A percentile compares a stretch with the other conserved stretches of the same genome.
These are phyloP conservation scores for Tyrannus savana DNA, from an alignment of 2,113 vertebrate genomes.

Conservation along the genomic window DNA sequence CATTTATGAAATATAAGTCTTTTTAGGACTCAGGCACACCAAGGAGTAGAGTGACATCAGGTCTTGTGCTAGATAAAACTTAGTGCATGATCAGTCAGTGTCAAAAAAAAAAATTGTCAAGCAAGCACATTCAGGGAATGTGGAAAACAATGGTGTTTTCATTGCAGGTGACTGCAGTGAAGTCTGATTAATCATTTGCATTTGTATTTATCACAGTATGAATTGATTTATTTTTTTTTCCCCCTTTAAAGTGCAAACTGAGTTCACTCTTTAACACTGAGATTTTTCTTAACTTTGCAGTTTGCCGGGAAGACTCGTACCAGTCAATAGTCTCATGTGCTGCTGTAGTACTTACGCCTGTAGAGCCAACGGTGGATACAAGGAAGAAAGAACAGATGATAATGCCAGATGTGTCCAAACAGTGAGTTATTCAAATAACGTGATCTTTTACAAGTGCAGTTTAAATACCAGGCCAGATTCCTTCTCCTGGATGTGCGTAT, in stretches of 20 bases:
- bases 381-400: conserved; percentile 77
- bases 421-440: conserved; percentile 75
- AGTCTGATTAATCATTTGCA: not conserved
- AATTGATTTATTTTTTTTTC: not conserved
- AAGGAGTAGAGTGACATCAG: not conserved
- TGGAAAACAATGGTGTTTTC: not conserved
- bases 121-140: not conserved
- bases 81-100: not conserved
- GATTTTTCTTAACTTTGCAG: conserved; percentile 71
- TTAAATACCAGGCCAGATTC: not conserved
- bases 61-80: not conserved
- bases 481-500: not conserved
- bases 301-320: conserved; percentile 91
- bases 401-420: conserved; percentile 77
- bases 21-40: not conserved
- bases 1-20: not conserved
- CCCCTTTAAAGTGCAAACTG: not conserved
- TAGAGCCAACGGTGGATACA: conserved; percentile 79
- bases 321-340: conserved; percentile 91
- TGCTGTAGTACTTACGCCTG: conserved; percentile 83
- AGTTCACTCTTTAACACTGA: not conserved
- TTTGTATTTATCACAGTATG: not conserved
- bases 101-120: not conserved
- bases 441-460: not conserved
- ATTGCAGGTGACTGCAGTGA: not conserved